Base-by-base conservation (phyloP, 2,113 vertebrate species). In the Argyrosomus japonicus region DNA sequence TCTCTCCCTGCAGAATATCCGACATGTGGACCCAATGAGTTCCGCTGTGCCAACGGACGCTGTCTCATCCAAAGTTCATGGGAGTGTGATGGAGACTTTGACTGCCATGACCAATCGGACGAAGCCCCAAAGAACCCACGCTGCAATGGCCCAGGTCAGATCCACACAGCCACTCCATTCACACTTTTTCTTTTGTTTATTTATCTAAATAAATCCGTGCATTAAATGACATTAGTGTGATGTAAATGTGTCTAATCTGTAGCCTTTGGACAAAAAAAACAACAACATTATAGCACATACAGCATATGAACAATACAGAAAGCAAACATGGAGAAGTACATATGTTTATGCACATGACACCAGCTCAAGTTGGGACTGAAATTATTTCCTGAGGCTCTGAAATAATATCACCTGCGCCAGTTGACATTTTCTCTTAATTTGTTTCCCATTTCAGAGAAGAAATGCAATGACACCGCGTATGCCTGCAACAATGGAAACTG, bases 81-180 rank as follows among this genome's bases (percentile, higher is more conserved):
- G 97, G 97, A 97, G 32, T 99, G 98, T 0, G 98, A 99, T 0
- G 97, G 98, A 0, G 97, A 99, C 53, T 98, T 97, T 0, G 98
- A 99, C 92, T 99, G 98, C 80, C 97, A 99, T 0, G 98, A 99
- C 91, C 96, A 95, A 43, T 99, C 98, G 0, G 98, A 99, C 0
- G 98, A 99, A 91, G 97, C 97, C 0, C 98, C 98, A 53, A 96
- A 95, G 88, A 99, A 99, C 86, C 96, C 96, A 0, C 96, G 87
- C 79, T 99, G 98, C 93, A 95, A 57, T 32, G 95, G 94, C 63
- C 82, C 96, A 90, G 98, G 98, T 99, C 69, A 82, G 91, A 68
- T 4, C 5, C 21, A 32, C 70, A 57, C 12, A 8, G 27, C n/a
- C 47, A 4, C 17, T 17, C 40, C 32, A 40, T 25, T 12, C 50